Percentiles rank a stretch among this genome's conserved stretches.
Evolutionary conservation across 2,888 invertebrate genomes (phyloP).

Genomic region (Charanyca ferruginea): DNA sequence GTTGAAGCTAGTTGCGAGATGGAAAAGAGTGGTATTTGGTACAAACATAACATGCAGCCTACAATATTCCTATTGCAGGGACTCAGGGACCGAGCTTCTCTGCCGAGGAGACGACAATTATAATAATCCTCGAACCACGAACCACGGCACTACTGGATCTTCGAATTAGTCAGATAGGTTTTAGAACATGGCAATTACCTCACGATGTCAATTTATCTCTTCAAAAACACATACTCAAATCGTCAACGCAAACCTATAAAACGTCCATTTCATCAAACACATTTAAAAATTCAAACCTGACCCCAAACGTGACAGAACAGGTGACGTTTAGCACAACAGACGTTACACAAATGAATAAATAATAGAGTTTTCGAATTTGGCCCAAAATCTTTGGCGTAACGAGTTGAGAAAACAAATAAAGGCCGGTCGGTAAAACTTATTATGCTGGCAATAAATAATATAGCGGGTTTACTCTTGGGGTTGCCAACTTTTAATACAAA

Average conservation of each 20-base stretch:
- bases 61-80: too few relatives aligned
- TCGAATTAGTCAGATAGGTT: too few relatives aligned
- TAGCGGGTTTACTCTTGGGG: constrained; percentile 76
- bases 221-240: constrained; percentile 20
- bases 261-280: constrained; percentile 44
- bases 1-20: too few relatives aligned
- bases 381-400: constrained; percentile 87
- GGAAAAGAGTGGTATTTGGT: too few relatives aligned
- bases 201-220: neutral
- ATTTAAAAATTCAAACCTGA: constrained; percentile 71
- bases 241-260: constrained; percentile 36
- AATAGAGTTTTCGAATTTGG: constrained; percentile 86
- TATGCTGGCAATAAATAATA: constrained; percentile 89
- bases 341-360: constrained; percentile 85
- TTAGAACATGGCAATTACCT: too few relatives aligned
- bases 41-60: too few relatives aligned
- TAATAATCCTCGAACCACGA: too few relatives aligned
- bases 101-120: too few relatives aligned
- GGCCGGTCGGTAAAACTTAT: constrained; percentile 79
- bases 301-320: constrained; percentile 62
- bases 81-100: too few relatives aligned
- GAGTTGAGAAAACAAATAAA: constrained; percentile 89
- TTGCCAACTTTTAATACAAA: constrained; percentile 81
- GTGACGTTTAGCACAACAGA: constrained; percentile 66
- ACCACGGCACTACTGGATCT: too few relatives aligned